phyloP scores from a whole-genome alignment of 2,113 vertebrate genomes.

The Sylvietta virens region DNA sequence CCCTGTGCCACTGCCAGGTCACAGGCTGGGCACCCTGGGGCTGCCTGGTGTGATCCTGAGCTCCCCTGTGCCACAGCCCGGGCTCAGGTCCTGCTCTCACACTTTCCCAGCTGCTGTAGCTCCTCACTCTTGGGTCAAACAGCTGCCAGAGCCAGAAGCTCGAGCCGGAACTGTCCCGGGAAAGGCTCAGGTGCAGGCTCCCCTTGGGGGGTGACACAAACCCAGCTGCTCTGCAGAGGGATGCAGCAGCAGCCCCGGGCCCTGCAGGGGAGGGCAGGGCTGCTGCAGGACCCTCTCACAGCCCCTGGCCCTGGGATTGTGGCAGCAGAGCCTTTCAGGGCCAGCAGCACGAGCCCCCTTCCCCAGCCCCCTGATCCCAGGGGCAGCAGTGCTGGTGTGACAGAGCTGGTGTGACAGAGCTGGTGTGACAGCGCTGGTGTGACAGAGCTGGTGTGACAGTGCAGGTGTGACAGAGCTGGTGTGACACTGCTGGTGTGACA shows the following conservation, averaged over 20 bases:
- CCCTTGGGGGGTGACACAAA: neutral
- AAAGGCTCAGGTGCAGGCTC: neutral
- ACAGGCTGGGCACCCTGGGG: neutral
- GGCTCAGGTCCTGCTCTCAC: neutral
- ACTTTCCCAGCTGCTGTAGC: neutral
- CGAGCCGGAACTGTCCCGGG: neutral
- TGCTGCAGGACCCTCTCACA: neutral
- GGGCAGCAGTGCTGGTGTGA: no score
- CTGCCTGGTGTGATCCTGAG: neutral
- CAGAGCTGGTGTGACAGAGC: no score
- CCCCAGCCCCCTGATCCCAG: no score
- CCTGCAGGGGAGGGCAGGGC: neutral
- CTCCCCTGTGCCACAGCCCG: neutral
- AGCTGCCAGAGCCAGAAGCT: neutral
- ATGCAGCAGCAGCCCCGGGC: fast-evolving
- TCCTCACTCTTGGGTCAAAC: neutral
- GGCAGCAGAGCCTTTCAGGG: neutral
- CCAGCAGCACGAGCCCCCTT: no score
- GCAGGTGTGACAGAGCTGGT: no score
- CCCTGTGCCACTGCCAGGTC: neutral
- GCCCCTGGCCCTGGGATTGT: neutral
- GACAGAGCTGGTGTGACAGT: no score
- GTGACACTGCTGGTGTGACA: no score
- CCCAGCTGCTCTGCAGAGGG: fast-evolving
- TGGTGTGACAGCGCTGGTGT: no score